Conservation (phyloP, 2,888 invertebrate species). For the Meghimatium bilineatum region DNA sequence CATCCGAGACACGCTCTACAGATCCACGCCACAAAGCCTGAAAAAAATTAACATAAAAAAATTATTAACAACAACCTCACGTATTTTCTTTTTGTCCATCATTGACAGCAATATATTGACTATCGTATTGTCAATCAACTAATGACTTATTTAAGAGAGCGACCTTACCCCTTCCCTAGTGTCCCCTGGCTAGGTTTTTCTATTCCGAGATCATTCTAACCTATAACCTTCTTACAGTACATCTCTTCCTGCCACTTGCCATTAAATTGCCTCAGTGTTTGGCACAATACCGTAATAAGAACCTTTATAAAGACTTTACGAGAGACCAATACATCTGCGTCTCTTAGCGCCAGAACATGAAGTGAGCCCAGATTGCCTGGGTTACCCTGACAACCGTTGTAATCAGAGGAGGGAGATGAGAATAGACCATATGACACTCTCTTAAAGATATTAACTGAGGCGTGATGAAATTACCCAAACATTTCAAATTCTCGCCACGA, state of each 20-base stretch:
- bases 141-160: neutral
- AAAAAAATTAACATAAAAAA: too few species aligned
- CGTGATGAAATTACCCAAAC: neutral
- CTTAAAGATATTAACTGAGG: neutral
- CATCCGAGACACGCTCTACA: too few species aligned
- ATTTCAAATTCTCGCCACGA: neutral
- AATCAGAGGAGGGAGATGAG: neutral
- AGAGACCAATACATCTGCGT: neutral
- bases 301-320: neutral
- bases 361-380: neutral
- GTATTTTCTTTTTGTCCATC: neutral
- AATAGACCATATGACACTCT: neutral
- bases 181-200: neutral
- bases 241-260: neutral
- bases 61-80: neutral
- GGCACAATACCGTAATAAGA: neutral
- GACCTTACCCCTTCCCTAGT: neutral
- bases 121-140: neutral
- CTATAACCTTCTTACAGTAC: neutral
- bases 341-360: neutral
- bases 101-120: neutral
- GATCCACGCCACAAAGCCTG: too few species aligned
- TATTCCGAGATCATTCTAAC: neutral
- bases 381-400: neutral
- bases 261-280: neutral